Evolutionary conservation across 2,797 vertebrate genomes (phyloP).

Genomic region (Botia almorhae): DNA sequence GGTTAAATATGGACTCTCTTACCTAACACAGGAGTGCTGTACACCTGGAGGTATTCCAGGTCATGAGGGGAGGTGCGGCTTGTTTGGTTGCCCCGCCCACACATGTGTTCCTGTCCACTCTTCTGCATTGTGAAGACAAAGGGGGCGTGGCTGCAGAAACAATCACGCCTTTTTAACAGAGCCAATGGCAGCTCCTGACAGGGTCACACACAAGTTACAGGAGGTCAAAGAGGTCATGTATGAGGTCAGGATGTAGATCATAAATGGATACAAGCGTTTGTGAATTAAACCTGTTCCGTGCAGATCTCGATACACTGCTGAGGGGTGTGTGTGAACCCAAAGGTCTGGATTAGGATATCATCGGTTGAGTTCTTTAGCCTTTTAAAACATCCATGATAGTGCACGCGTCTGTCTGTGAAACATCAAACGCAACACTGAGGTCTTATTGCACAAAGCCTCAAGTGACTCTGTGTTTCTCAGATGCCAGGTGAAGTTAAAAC

Average conservation of each 20-base stretch:
- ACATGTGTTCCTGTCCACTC: constrained; percentile 70
- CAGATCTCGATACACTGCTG: constrained; percentile 92
- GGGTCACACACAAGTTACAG: constrained; percentile 53
- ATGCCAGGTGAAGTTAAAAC: not conserved
- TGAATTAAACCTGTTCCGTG: constrained; percentile 87
- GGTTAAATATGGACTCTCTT: constrained; percentile 41
- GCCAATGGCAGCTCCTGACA: constrained; percentile 90
- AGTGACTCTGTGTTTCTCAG: not conserved
- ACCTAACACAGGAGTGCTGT: constrained; percentile 94
- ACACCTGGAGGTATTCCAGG: constrained; percentile 80
- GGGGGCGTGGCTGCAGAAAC: constrained; percentile 86
- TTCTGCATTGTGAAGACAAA: constrained; percentile 78
- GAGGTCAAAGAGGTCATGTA: constrained; percentile 2
- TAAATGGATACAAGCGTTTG: constrained; percentile 15
- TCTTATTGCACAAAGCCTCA: not conserved
- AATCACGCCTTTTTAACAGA: constrained; percentile 78
- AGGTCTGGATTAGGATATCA: constrained; percentile 80
- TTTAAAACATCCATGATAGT: constrained; percentile 89
- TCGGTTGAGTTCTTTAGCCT: constrained; percentile 80
- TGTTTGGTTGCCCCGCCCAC: constrained; percentile 59
- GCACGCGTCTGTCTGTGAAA: constrained; percentile 81
- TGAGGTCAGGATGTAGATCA: not conserved
- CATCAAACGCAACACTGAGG: not conserved
- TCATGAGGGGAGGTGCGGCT: constrained; percentile 57
- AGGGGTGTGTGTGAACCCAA: constrained; percentile 83